A percentile compares a stretch with the other conserved stretches of the same genome.
Evolutionary conservation across 2,888 invertebrate species (phyloP).

Genomic region (Syrista parreyssii): DNA sequence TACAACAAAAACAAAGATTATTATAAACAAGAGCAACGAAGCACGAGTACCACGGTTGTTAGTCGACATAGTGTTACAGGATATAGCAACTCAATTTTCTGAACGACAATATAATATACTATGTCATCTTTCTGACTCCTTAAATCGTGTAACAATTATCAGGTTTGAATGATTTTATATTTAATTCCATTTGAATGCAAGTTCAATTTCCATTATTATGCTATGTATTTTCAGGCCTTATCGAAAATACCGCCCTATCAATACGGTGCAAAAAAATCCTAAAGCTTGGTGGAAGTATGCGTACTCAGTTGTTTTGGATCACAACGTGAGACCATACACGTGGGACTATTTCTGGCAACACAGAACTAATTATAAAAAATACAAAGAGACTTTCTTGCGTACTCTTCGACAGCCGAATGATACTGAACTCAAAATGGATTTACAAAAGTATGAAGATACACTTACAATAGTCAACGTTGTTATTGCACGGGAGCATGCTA

Average conservation of each 20-base stretch:
- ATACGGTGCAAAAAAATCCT: slow-evolving; percentile 70
- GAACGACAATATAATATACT: slow-evolving; percentile 78
- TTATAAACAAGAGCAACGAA: slow-evolving; percentile 76
- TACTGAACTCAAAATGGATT: slow-evolving; percentile 77
- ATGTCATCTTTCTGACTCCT: slow-evolving; percentile 69
- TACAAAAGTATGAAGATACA: slow-evolving; percentile 81
- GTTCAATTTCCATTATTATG: neutral
- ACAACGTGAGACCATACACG: slow-evolving; percentile 78
- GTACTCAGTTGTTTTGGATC: slow-evolving; percentile 76
- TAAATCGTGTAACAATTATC: slow-evolving; percentile 76
- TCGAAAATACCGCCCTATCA: slow-evolving; percentile 73
- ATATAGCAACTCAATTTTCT: slow-evolving; percentile 80
- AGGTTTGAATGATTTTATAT: slow-evolving; percentile 65
- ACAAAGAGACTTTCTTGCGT: slow-evolving; percentile 78
- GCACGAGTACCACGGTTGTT: slow-evolving; percentile 74
- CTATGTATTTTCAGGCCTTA: slow-evolving; percentile 37
- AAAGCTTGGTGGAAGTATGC: slow-evolving; percentile 84
- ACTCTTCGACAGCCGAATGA: slow-evolving; percentile 78
- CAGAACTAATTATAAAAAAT: slow-evolving; percentile 76
- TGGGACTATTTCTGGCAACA: slow-evolving; percentile 79
- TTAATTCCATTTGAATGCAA: slow-evolving; percentile 27
- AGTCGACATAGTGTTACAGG: slow-evolving; percentile 77
- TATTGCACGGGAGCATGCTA: slow-evolving; percentile 83
- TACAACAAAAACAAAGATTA: slow-evolving; percentile 81
- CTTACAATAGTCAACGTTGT: slow-evolving; percentile 80